Evolutionary conservation across 2,888 invertebrate genomes (phyloP).

Genomic region (Lomographa bimaculata): DNA sequence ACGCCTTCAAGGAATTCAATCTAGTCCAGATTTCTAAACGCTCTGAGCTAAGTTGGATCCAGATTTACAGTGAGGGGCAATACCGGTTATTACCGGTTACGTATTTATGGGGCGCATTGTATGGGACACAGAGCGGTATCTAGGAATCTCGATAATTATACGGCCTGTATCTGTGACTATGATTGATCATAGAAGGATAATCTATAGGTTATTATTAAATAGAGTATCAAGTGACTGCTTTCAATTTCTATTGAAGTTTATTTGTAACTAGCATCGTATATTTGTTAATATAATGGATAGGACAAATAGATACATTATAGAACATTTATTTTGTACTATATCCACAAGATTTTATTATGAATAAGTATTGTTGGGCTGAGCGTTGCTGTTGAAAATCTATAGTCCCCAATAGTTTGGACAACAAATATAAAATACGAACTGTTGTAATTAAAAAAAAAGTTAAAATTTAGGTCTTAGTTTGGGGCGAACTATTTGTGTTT

Average conservation of each 20-base stretch:
- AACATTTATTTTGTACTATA: too few species aligned
- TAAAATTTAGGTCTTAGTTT: too few species aligned
- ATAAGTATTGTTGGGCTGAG: too few species aligned
- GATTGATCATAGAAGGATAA: slow-evolving; percentile 8
- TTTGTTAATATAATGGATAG: too few species aligned
- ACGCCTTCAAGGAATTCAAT: slow-evolving; percentile 60
- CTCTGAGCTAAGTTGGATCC: slow-evolving; percentile 42
- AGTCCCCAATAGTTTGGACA: too few species aligned
- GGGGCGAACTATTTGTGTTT: too few species aligned
- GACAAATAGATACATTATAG: too few species aligned
- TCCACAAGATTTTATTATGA: too few species aligned
- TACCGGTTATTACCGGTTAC: slow-evolving; percentile 30
- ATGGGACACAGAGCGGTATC: not conserved
- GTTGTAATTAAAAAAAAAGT: too few species aligned
- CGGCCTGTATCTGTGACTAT: slow-evolving; percentile 12
- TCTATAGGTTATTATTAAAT: not conserved
- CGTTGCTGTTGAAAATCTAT: too few species aligned
- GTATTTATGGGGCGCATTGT: slow-evolving; percentile 33
- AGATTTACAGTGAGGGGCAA: slow-evolving; percentile 42
- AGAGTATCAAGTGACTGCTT: not conserved
- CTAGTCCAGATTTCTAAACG: slow-evolving; percentile 57
- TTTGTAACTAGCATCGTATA: too few species aligned
- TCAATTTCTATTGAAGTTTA: slow-evolving; percentile 1
- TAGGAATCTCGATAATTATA: slow-evolving; percentile 11
- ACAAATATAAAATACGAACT: too few species aligned